Conservation (phyloP, 35 echinoderm and acorn worm species). For the Heliocidaris tuberculata region DNA sequence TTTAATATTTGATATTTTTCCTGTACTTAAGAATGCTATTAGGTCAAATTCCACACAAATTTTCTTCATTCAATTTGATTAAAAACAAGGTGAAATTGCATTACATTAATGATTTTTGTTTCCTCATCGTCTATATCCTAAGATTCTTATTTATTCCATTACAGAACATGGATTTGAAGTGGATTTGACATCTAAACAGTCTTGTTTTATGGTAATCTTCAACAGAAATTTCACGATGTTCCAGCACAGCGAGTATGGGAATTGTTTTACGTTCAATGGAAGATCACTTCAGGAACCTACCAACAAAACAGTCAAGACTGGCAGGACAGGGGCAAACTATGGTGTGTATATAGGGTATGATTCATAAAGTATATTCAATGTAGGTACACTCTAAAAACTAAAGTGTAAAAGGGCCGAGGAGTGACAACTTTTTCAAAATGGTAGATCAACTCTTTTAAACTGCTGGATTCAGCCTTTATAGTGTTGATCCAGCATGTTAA, state of each 20-base stretch:
- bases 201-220: not conserved
- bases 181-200: too few species aligned
- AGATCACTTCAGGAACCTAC: not conserved
- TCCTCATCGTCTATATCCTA: not conserved
- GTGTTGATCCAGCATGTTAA: too few species aligned
- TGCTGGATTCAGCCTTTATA: too few species aligned
- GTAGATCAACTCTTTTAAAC: too few species aligned
- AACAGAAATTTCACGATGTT: constrained; percentile 43
- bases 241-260: constrained; percentile 65
- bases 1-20: too few species aligned
- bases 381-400: too few species aligned
- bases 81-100: not conserved
- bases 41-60: not conserved
- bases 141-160: not conserved
- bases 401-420: too few species aligned
- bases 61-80: not conserved
- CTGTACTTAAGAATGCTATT: not conserved
- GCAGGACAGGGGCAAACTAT: constrained; percentile 33
- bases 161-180: too few species aligned
- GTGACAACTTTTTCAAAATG: too few species aligned
- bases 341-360: not conserved
- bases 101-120: not conserved
- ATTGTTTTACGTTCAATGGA: constrained; percentile 68
- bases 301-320: not conserved
- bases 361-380: too few species aligned